These are phyloP conservation scores for Temnothorax unifasciatus DNA, from an alignment of 2,888 invertebrate genomes.

Conservation along the genomic window DNA sequence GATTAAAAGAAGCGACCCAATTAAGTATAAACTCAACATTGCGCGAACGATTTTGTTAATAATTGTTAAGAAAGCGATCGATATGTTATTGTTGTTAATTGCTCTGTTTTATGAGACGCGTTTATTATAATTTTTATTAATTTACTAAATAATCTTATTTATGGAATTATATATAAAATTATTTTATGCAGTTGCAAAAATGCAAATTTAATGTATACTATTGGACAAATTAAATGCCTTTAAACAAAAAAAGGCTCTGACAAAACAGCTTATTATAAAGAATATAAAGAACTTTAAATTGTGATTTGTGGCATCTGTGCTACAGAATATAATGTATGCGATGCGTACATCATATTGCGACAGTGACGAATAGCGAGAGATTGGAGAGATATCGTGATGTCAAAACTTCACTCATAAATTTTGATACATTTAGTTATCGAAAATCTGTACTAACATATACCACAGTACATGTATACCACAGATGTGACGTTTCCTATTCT, in stretches of 20 bases:
- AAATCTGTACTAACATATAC: not conserved
- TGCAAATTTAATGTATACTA: not conserved
- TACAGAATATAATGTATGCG: not conserved
- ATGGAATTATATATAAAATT: not conserved
- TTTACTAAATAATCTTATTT: not conserved
- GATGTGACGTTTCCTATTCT: not conserved
- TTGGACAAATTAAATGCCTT: not conserved
- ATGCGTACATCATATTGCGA: slow-evolving; percentile 11
- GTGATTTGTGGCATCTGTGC: not conserved
- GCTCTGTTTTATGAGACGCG: not conserved
- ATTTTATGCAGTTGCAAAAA: not conserved
- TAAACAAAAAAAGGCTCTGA: not conserved
- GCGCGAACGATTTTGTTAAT: not conserved
- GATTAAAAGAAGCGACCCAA: not conserved
- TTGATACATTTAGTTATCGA: not conserved
- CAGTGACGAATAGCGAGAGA: slow-evolving; percentile 39
- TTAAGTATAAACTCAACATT: slow-evolving; percentile 15
- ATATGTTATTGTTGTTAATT: not conserved
- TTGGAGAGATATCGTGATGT: not conserved
- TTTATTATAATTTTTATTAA: not conserved
- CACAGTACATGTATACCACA: too few species aligned
- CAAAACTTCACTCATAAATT: slow-evolving; percentile 35
- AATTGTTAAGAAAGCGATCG: slow-evolving; percentile 1
- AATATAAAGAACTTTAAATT: not conserved
- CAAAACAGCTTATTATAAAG: not conserved